A percentile compares a stretch with the other conserved stretches of the same genome.
phyloP scores from a whole-genome alignment of 1,140 invertebrate species.

The Rhagoletis pomonella region DNA sequence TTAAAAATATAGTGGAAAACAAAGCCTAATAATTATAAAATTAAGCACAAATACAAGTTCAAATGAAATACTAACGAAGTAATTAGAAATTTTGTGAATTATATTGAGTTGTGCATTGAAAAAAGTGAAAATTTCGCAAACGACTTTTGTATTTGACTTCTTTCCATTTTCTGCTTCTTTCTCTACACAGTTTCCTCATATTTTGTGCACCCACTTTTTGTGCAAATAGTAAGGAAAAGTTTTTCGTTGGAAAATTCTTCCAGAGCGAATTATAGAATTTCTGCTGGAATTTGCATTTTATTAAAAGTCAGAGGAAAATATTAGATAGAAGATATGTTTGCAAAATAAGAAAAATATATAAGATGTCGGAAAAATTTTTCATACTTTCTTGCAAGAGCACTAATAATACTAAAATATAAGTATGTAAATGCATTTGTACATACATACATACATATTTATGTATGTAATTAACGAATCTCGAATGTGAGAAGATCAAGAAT shows the following conservation, averaged over 20 bases:
- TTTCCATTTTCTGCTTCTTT: slow-evolving; percentile 32
- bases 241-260: slow-evolving; percentile 38
- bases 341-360: slow-evolving; percentile 18
- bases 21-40: slow-evolving; percentile 22
- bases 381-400: background rate
- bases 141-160: background rate
- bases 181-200: slow-evolving; percentile 19
- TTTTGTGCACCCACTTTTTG: slow-evolving; percentile 19
- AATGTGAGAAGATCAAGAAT: background rate
- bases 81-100: slow-evolving; percentile 5
- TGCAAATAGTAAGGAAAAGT: slow-evolving; percentile 37
- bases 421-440: too few relatives aligned
- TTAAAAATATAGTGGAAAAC: slow-evolving; percentile 20
- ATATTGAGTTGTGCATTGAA: background rate
- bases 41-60: background rate
- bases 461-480: background rate
- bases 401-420: too few relatives aligned
- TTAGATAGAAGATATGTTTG: slow-evolving; percentile 19
- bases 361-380: background rate
- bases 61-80: slow-evolving; percentile 25
- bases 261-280: slow-evolving; percentile 42
- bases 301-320: background rate
- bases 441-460: too few relatives aligned
- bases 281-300: slow-evolving; percentile 23
- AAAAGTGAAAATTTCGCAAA: background rate